Percentiles rank a stretch among this genome's conserved stretches.
phyloP scores from a whole-genome alignment of 2,888 invertebrate genomes.

The Drosophila meridiana region DNA sequence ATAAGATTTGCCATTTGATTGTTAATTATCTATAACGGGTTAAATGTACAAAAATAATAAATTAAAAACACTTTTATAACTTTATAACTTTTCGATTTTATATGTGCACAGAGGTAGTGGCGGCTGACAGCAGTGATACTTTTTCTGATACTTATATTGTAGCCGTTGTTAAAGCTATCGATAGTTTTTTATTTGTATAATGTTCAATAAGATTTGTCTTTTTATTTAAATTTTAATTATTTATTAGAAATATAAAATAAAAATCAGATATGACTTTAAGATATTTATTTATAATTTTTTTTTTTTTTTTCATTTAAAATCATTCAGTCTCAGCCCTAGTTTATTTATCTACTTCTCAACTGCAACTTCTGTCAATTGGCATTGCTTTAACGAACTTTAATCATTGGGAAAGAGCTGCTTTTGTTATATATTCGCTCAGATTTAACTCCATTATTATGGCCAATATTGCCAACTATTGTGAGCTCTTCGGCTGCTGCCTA shows the following conservation, averaged over 20 bases:
- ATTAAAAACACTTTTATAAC: background rate
- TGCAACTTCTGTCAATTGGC: background rate
- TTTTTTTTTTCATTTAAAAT: no score
- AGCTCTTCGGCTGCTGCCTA: background rate
- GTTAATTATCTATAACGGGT: rapidly evolving
- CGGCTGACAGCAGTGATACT: background rate
- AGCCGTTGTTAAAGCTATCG: background rate
- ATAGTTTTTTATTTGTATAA: background rate
- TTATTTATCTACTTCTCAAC: background rate
- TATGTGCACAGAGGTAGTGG: no score
- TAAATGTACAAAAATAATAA: background rate
- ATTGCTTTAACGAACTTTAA: background rate
- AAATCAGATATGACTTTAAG: no score
- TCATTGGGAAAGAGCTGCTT: no score
- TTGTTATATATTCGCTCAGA: no score
- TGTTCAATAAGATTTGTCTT: background rate
- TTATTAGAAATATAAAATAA: no score
- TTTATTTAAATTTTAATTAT: no score
- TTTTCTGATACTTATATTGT: background rate
- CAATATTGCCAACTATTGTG: background rate
- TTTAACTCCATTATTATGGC: background rate
- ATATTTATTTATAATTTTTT: no score
- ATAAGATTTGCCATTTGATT: background rate
- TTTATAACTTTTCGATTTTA: background rate
- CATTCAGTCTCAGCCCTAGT: no score